These are phyloP conservation scores for Brachyrhaphis roseni DNA, from an alignment of 2,797 vertebrate genomes.

Conservation along the genomic window DNA sequence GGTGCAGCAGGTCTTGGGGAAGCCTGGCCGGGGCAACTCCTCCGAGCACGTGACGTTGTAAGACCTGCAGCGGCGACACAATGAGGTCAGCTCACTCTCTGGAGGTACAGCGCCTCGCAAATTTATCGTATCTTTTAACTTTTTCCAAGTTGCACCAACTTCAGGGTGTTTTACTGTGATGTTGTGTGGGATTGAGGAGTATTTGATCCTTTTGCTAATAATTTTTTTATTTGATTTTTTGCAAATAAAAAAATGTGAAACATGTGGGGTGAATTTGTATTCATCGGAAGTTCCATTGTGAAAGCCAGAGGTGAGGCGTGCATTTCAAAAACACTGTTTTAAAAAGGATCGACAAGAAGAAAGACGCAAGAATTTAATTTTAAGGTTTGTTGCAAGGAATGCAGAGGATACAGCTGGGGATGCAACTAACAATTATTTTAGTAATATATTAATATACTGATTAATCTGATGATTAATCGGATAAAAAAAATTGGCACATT, in stretches of 20 bases:
- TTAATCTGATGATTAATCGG: too few relatives aligned
- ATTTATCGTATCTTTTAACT: background rate
- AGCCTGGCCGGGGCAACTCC: conserved; percentile 86
- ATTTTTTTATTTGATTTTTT: too few relatives aligned
- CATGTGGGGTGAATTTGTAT: background rate
- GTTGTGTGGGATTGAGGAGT: background rate
- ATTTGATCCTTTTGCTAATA: background rate
- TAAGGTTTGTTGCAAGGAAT: background rate
- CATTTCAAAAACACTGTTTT: background rate
- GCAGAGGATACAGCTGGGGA: background rate
- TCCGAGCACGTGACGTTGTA: conserved; percentile 91
- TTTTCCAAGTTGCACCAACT: background rate
- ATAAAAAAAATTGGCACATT: too few relatives aligned
- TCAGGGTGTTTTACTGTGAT: background rate
- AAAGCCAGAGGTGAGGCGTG: background rate
- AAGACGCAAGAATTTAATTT: background rate
- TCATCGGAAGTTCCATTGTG: background rate
- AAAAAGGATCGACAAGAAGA: background rate
- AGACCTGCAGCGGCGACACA: conserved; percentile 75
- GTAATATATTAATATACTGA: too few relatives aligned
- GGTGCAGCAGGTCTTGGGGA: conserved; percentile 92
- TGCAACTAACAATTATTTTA: too few relatives aligned
- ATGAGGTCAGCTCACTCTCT: conserved; percentile 2
- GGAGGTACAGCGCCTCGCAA: background rate
- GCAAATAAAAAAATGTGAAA: background rate